Conservation (phyloP, 2,113 vertebrate genomes). For the Corydoras sp. region DNA sequence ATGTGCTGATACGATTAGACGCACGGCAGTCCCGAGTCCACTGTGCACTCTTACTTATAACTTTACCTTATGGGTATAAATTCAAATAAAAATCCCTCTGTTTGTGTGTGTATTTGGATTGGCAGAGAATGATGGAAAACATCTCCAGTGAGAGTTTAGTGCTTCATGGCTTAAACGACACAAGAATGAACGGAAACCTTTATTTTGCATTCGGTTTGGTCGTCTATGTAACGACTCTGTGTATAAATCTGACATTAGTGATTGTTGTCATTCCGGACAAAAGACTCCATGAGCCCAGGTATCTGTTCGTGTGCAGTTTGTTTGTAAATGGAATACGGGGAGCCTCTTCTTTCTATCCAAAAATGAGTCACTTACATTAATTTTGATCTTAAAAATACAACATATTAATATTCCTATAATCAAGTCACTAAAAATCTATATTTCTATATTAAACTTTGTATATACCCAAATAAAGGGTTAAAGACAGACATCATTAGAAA, state of each 20-base stretch:
- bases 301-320: conserved; percentile 35
- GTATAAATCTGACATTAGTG: conserved; percentile 20
- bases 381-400: no score
- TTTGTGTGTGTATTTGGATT: background rate
- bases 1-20: no score
- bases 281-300: conserved; percentile 36
- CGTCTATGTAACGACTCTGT: conserved; percentile 22
- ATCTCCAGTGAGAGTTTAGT: conserved; percentile 21
- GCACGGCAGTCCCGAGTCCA: no score
- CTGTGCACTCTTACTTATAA: no score
- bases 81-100: background rate
- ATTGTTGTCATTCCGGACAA: conserved; percentile 20
- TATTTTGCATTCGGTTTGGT: conserved; percentile 24
- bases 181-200: conserved; percentile 14
- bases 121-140: conserved; percentile 19
- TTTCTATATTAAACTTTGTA: no score
- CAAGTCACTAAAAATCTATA: no score
- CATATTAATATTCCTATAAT: no score
- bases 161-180: conserved; percentile 25
- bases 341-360: conserved; percentile 59
- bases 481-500: no score
- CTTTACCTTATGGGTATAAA: no score
- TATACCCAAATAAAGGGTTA: no score
- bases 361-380: no score
- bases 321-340: conserved; percentile 46